Conservation (phyloP, 2,113 vertebrate genomes). For the Trichomycterus rosablanca region DNA sequence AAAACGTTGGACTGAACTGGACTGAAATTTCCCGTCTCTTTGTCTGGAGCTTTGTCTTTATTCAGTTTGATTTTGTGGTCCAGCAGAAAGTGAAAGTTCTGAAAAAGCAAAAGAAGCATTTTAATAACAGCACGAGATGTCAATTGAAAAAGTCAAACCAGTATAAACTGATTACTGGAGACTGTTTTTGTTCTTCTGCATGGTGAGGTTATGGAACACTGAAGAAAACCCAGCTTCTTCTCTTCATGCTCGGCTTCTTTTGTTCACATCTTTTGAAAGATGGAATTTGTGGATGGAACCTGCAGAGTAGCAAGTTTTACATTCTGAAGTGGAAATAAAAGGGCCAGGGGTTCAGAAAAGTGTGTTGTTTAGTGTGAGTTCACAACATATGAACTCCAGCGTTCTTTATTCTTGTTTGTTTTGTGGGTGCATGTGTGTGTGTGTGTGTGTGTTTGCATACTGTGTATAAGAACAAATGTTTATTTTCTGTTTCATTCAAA, state of each 20-base stretch:
- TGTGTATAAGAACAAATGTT: slow-evolving; percentile 23
- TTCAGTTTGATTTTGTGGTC: too few species aligned
- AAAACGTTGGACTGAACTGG: too few species aligned
- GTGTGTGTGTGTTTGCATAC: slow-evolving; percentile 31
- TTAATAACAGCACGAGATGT: too few species aligned
- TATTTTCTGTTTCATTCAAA: slow-evolving; percentile 29
- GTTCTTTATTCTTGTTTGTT: not conserved
- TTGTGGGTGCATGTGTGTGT: slow-evolving; percentile 12
- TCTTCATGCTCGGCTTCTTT: not conserved
- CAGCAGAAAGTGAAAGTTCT: too few species aligned
- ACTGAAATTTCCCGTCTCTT: not conserved
- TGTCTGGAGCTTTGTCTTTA: not conserved
- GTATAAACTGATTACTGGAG: too few species aligned
- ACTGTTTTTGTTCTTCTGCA: too few species aligned
- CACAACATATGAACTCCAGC: too few species aligned
- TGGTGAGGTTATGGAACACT: too few species aligned
- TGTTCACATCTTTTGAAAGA: not conserved
- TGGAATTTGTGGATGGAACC: slow-evolving; percentile 8
- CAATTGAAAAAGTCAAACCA: too few species aligned
- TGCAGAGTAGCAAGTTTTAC: not conserved
- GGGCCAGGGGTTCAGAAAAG: not conserved
- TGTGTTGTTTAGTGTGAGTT: too few species aligned
- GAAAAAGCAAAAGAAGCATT: too few species aligned
- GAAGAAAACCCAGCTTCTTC: too few species aligned
- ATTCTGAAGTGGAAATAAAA: slow-evolving; percentile 16